Evolutionary conservation across 1,140 invertebrate species (phyloP), one percentile per base, ranked within the genome.

Genomic region (Argopecten irradians): DNA sequence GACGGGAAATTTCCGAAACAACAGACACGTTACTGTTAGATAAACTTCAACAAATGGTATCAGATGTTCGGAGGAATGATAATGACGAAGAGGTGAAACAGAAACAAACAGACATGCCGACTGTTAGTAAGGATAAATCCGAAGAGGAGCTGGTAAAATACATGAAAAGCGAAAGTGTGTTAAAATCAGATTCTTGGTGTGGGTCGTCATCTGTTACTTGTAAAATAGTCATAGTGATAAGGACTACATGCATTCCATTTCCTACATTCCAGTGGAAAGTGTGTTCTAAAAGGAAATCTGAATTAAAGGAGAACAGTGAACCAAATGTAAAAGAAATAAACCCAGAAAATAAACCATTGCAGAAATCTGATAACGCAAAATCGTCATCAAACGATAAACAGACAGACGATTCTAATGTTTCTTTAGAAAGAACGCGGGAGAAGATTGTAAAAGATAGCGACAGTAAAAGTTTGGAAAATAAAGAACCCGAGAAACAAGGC

Each of bases 11-110:
- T 83, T 9, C 22, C 82, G 22, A 43, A 90, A 84, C 35, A 83
- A 39, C 11, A 83, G 22, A 91, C 92, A 43, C 39, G 13, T 19
- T 84, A 14, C 41, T 92, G 9, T 43, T 92, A 28, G 83, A 91
- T 55, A 88, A 91, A 86, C 36, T 92, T 22, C 90, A 91, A 16
- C 32, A 89, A 34, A 34, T 91, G 33, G 89, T 91, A 7, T 87
- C 90, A 8, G 88, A 89, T 35, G 55, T 71, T 71, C 55, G 13
- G 16, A 71, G 28, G 28, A 71, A 5, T 7, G 55, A n/a, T 28
- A n/a, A 71, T 28, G 22, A 71, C 22, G 55, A 71, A 2, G 19
- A 46, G 22, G 11, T 71, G 1, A n/a, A 71, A 3, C n/a, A 16
- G 11, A 28, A 28, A n/a, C 55, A 28, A 71, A 28, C 2, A 28